Percentiles rank a stretch among this genome's conserved stretches.
These are phyloP conservation scores for Engraulis encrasicolus DNA, from an alignment of 2,113 vertebrate genomes.

Conservation along the genomic window DNA sequence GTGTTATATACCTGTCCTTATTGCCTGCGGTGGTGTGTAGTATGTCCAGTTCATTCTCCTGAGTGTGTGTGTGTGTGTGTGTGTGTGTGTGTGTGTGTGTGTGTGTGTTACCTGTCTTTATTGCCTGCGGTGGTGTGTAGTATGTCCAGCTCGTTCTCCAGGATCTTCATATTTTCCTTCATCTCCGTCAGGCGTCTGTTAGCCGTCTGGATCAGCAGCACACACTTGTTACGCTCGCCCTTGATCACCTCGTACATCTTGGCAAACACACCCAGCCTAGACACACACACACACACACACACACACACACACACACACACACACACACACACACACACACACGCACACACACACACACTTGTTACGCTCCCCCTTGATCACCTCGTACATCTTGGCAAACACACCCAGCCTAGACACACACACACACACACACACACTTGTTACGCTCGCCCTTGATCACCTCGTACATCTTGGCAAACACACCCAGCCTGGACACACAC, in stretches of 20 bases:
- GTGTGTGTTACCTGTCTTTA: conserved; percentile 90
- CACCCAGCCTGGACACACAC: no score
- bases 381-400: no score
- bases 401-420: no score
- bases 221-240: conserved; percentile 84
- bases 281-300: background rate
- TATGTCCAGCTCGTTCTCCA: conserved; percentile 82
- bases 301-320: background rate
- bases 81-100: conserved; percentile 34
- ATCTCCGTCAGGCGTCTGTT: conserved; percentile 79
- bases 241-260: conserved; percentile 75
- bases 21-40: background rate
- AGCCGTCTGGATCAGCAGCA: conserved; percentile 78
- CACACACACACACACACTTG: no score
- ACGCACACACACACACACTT: no score
- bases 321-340: background rate
- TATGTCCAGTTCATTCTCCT: no score
- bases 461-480: no score
- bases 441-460: no score
- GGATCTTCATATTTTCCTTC: conserved; percentile 74
- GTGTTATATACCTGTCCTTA: background rate
- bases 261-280: conserved; percentile 79
- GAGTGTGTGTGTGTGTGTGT: background rate
- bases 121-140: conserved; percentile 71
- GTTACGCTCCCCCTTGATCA: no score